These are phyloP conservation scores for Andricus curvator DNA, from an alignment of 2,888 invertebrate genomes.

Conservation along the genomic window DNA sequence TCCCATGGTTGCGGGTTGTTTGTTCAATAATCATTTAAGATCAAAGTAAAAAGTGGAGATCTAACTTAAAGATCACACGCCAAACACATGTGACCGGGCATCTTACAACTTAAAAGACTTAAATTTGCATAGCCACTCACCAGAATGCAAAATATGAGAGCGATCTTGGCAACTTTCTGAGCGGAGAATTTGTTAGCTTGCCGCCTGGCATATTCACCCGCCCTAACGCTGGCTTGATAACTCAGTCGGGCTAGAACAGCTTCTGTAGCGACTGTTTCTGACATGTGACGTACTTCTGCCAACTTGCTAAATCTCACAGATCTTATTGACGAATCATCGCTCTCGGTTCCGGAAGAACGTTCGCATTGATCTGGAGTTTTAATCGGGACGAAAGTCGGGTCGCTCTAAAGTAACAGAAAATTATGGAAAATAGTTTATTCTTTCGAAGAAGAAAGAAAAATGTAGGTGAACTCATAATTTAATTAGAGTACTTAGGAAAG, in stretches of 20 bases:
- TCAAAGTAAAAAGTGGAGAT: not conserved
- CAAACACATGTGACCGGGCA: not conserved
- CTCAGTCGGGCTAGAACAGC: constrained; percentile 95
- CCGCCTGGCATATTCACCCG: constrained; percentile 87
- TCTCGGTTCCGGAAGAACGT: constrained; percentile 87
- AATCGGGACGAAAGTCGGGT: constrained; percentile 94
- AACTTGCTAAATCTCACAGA: constrained; percentile 95
- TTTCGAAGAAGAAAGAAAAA: not conserved
- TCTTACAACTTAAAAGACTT: not conserved
- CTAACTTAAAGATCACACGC: not conserved
- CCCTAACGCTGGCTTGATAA: constrained; percentile 94
- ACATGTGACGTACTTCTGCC: constrained; percentile 93
- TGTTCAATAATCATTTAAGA: constrained; percentile 16
- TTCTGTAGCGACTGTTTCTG: constrained; percentile 93
- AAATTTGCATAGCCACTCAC: constrained; percentile 79
- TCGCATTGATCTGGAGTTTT: constrained; percentile 86
- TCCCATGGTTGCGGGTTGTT: constrained; percentile 21
- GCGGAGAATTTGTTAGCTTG: constrained; percentile 89
- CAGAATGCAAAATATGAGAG: constrained; percentile 91
- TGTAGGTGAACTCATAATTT: not conserved
- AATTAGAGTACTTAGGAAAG: not conserved
- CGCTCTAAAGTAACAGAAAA: constrained; percentile 83
- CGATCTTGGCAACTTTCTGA: constrained; percentile 88
- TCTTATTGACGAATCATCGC: constrained; percentile 91
- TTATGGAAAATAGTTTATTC: not conserved